Base-by-base conservation (phyloP, 2,888 invertebrate species). In the Asteroscopus sphinx region DNA sequence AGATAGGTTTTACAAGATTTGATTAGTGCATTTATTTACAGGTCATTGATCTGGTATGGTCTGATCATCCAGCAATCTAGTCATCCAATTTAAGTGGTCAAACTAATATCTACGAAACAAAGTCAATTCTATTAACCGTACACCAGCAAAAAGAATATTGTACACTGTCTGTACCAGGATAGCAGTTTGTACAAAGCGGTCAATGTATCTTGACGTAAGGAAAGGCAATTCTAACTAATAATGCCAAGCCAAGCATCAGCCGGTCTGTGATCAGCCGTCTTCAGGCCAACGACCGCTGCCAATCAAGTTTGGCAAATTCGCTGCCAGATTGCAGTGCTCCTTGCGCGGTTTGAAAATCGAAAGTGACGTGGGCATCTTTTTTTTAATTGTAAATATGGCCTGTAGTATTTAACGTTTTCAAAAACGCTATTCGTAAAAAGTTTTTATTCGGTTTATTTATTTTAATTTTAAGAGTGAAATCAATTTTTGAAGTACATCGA, bases 261-360 rank as follows among this genome's bases (percentile, higher is more conserved):
- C 26, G 49, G 30, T n/a, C 65, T 28, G 16, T 8, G 15, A 16
- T 42, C 47, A 49, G 54, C 33, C 62, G 58, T 49, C 67, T 42
- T 15, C 55, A 46, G 64, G 75, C 53, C 75, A 66, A 58, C 47
- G 76, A 73, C 68, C 62, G 46, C 66, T 37, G 59, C 56, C 68
- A 60, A 71, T 73, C 75, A 76, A 75, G 76, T 76, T 76, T 65
- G 59, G 48, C 73, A 73, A 68, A 68, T 47, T 36, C 28, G 13
- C 36, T 54, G 41, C 35, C 52, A 51, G 47, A 37, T 15, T 41
- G 21, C 21, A 21, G 1, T 21, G 37, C 30, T 40, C 46, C 36
- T 49, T 15, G 35, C 12, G 21, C 40, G n/a, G 2, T 44, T 51
- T 36, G 13, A 51, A 70, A 69, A 69, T 66, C 53, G 69, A 69